Evolutionary conservation across 2,888 invertebrate genomes (phyloP).

Genomic region (Anorthoa munda): DNA sequence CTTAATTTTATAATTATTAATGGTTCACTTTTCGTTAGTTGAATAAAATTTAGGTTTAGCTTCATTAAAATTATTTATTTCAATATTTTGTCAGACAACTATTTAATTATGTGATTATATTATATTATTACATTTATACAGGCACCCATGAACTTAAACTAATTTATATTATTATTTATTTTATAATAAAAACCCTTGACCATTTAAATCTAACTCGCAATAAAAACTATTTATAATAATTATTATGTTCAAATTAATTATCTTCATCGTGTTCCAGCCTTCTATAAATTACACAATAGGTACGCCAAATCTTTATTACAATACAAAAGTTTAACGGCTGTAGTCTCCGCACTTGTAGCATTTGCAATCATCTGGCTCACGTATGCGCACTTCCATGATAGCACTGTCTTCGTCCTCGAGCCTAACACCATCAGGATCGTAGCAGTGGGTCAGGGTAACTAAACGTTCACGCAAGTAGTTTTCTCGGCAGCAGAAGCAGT

Average conservation of each 20-base stretch:
- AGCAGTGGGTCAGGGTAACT: slow-evolving; percentile 96
- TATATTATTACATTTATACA: slow-evolving; percentile 38
- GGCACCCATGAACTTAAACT: slow-evolving; percentile 44
- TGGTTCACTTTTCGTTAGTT: background rate
- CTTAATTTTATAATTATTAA: no score
- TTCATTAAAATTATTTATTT: slow-evolving; percentile 58
- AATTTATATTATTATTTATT: background rate
- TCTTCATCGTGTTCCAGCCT: slow-evolving; percentile 1
- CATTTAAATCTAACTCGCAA: slow-evolving; percentile 16
- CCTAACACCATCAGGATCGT: slow-evolving; percentile 96
- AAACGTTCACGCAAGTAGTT: slow-evolving; percentile 95
- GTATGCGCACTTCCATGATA: slow-evolving; percentile 95
- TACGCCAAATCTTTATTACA: background rate
- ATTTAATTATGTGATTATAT: slow-evolving; percentile 16
- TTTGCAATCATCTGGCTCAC: slow-evolving; percentile 97
- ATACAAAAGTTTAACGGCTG: slow-evolving; percentile 90
- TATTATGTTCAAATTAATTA: background rate
- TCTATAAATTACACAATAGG: background rate
- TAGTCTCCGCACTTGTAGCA: slow-evolving; percentile 97
- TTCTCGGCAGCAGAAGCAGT: slow-evolving; percentile 98
- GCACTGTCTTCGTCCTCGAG: slow-evolving; percentile 93
- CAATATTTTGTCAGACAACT: slow-evolving; percentile 37
- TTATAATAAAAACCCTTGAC: slow-evolving; percentile 61
- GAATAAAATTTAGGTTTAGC: slow-evolving; percentile 34
- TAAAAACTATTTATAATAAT: background rate